These are phyloP conservation scores for Phyllotreta striolata DNA, from an alignment of 2,888 invertebrate species.

Conservation along the genomic window DNA sequence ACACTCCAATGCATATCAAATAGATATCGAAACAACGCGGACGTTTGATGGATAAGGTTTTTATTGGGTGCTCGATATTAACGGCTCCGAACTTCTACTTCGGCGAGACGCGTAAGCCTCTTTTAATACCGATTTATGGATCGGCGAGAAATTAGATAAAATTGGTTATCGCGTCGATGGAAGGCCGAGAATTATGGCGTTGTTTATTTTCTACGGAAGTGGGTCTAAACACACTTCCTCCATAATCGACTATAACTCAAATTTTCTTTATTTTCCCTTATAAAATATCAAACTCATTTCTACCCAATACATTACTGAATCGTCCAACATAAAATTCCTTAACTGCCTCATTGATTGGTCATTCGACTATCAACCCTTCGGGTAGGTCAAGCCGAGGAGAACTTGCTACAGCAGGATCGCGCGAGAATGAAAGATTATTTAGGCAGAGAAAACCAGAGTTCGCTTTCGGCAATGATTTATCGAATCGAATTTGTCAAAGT, in stretches of 20 bases:
- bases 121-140: slow-evolving; percentile 25
- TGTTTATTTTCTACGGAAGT: too few species aligned
- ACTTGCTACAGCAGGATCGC: slow-evolving; percentile 6
- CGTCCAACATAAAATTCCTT: not conserved
- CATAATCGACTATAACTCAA: too few species aligned
- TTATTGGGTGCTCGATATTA: slow-evolving; percentile 27
- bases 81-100: slow-evolving; percentile 7
- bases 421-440: slow-evolving; percentile 26
- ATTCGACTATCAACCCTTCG: not conserved
- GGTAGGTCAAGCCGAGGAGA: not conserved
- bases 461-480: slow-evolving; percentile 18
- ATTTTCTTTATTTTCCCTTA: too few species aligned
- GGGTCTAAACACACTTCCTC: too few species aligned
- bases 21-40: slow-evolving; percentile 37
- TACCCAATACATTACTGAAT: too few species aligned
- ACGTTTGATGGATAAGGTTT: slow-evolving; percentile 30
- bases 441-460: slow-evolving; percentile 20
- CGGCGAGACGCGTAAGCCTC: not conserved
- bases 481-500: slow-evolving; percentile 23
- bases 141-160: not conserved
- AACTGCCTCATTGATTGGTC: not conserved
- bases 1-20: slow-evolving; percentile 45
- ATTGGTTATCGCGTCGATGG: too few species aligned
- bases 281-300: too few species aligned
- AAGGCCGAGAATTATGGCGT: too few species aligned